Conservation (phyloP, 2,797 vertebrate species). For the Propithecus deckenii region DNA sequence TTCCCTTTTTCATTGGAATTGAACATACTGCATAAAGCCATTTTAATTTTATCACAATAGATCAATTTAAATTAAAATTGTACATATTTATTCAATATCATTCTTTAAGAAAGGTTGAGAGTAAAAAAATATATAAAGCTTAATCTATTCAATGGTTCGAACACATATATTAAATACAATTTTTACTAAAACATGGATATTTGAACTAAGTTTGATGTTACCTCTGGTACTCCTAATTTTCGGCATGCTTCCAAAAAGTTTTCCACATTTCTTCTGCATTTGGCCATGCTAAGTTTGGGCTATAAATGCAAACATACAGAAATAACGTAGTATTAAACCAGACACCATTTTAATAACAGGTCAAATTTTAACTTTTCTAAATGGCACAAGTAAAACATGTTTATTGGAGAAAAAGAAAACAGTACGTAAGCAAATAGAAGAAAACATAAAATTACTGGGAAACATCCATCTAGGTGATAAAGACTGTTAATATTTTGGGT, state of each 20-base stretch:
- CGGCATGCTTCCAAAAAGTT: constrained; percentile 97
- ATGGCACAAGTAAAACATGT: neutral
- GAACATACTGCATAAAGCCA: neutral
- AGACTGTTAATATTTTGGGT: neutral
- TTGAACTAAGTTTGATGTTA: constrained; percentile 83
- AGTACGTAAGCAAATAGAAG: neutral
- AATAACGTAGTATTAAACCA: neutral
- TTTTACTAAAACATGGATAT: neutral
- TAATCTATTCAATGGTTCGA: neutral
- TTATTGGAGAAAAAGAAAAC: neutral
- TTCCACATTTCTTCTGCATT: constrained; percentile 97
- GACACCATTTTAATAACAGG: neutral
- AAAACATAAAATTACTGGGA: neutral
- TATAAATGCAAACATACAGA: constrained; percentile 80
- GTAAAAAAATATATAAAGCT: neutral
- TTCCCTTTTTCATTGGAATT: neutral
- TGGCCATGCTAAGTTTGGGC: constrained; percentile 99
- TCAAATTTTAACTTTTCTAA: neutral
- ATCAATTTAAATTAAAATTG: constrained; percentile 41
- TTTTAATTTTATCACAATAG: neutral
- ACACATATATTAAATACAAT: neutral
- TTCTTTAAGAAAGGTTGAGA: neutral
- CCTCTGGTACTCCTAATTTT: constrained; percentile 95
- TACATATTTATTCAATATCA: neutral
- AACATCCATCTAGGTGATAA: neutral